Evolutionary conservation across 2,888 invertebrate species (phyloP), one percentile per base, ranked within the genome.

Genomic region (Zaprionus bogoriensis): DNA sequence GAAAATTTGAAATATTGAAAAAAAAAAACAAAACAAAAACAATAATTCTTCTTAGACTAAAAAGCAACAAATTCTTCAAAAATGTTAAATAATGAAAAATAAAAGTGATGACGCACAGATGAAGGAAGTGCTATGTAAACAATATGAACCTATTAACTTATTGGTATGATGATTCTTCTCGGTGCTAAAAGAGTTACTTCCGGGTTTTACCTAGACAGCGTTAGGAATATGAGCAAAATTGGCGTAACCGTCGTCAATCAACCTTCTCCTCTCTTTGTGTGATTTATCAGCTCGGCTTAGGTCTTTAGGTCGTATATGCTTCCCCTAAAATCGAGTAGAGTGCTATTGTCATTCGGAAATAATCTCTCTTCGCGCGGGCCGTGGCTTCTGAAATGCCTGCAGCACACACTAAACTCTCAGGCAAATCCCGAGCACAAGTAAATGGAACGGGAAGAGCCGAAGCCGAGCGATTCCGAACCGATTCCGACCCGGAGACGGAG

Each of bases 391-490:
- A 58, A 64, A 78, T 67, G 55, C 61, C 45, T 72, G 62, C 77
- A 58, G 12, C 51, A 46, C 23, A 19, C 39, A 63, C 44, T 50
- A 38, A 28, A 52, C 53, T 55, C 53, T 61, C 44, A 63, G 7
- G 32, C 32, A 9, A 76, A 65, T 60, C 63, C 46, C 58, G 65
- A 70, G 63, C 67, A 63, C 58, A 75, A 55, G 57, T 42, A 64
- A 62, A 68, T 68, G 67, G 64, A 86, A 83, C 77, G 80, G 73
- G 68, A 86, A 67, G 42, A 75, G 69, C 54, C 50, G 60, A 53
- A 71, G 51, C 59, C 62, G 65, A 65, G 36, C 46, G 62, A 39
- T 47, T 32, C 41, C 74, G 53, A 67, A 25, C 17, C 71, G 68
- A 47, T 2, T 39, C 19, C 6, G 57, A 50, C n/a, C 23, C 30